phyloP scores from a whole-genome alignment of 2,888 invertebrate species.

The Drosophila imparisetae region DNA sequence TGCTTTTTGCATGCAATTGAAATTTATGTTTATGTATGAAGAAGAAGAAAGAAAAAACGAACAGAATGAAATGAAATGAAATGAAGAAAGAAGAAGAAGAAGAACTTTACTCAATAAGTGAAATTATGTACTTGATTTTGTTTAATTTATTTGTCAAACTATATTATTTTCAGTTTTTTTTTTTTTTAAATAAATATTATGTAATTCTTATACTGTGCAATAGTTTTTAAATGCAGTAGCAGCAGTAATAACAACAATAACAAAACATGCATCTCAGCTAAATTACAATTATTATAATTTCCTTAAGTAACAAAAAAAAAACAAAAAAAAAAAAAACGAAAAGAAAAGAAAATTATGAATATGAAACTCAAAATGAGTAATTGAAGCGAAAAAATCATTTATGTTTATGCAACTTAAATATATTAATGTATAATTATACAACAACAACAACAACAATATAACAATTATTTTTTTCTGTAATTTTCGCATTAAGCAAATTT shows the following conservation, averaged over 20 bases:
- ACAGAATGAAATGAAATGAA: slow-evolving; percentile 2
- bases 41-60: not conserved
- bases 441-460: slow-evolving; percentile 30
- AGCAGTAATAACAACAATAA: slow-evolving; percentile 48
- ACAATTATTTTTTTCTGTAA: slow-evolving; percentile 64
- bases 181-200: slow-evolving; percentile 33
- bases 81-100: not conserved
- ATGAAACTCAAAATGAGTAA: slow-evolving; percentile 11
- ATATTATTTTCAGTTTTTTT: slow-evolving; percentile 42
- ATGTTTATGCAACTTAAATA: slow-evolving; percentile 58
- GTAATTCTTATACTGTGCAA: slow-evolving; percentile 75
- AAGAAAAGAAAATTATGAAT: slow-evolving; percentile 2
- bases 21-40: slow-evolving; percentile 48
- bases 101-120: slow-evolving; percentile 45
- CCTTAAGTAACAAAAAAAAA: slow-evolving; percentile 44
- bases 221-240: slow-evolving; percentile 69
- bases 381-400: slow-evolving; percentile 36
- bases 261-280: slow-evolving; percentile 68
- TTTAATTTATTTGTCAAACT: slow-evolving; percentile 63
- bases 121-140: slow-evolving; percentile 74
- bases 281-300: slow-evolving; percentile 72
- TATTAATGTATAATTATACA: slow-evolving; percentile 50
- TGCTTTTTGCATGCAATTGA: slow-evolving; percentile 30
- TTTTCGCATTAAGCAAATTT: slow-evolving; percentile 62
- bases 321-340: slow-evolving; percentile 11